Evolutionary conservation across 1,140 invertebrate species (phyloP).

Genomic region (Hirudo medicinalis): DNA sequence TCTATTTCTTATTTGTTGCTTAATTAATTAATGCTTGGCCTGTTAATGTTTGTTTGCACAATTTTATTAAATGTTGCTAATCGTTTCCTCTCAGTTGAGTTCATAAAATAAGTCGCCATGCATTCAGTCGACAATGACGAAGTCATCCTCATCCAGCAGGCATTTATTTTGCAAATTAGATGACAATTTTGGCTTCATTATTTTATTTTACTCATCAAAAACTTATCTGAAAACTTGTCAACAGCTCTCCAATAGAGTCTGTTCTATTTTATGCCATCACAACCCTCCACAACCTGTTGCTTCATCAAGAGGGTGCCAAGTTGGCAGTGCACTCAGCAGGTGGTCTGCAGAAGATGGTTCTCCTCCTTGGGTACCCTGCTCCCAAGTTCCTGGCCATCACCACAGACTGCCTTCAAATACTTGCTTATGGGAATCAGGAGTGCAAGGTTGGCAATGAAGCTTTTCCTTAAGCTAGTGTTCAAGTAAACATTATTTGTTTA

Average conservation of each 20-base stretch:
- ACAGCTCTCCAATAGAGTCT: constrained; percentile 81
- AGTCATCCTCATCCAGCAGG: too few relatives aligned
- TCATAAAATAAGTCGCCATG: not conserved
- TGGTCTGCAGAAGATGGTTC: constrained; percentile 95
- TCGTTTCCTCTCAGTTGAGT: not conserved
- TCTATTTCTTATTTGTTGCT: not conserved
- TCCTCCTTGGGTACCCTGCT: constrained; percentile 83
- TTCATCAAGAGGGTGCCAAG: constrained; percentile 95
- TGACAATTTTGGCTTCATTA: not conserved
- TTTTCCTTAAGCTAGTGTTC: too few relatives aligned
- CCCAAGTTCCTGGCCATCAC: constrained; percentile 94
- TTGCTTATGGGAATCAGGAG: constrained; percentile 97
- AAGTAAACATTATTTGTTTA: too few relatives aligned
- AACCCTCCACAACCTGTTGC: constrained; percentile 89
- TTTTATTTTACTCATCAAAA: not conserved
- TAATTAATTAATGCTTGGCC: not conserved
- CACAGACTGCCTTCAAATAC: constrained; percentile 94
- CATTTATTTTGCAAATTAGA: too few relatives aligned
- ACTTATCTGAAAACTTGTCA: not conserved
- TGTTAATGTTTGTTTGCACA: not conserved
- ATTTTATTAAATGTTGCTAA: too few relatives aligned
- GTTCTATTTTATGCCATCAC: constrained; percentile 96
- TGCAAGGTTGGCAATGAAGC: constrained; percentile 52
- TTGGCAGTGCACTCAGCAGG: constrained; percentile 91
- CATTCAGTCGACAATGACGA: too few relatives aligned